Evolutionary conservation across 2,797 vertebrate genomes (phyloP), one percentile per base, ranked within the genome.

Genomic region (Tympanoctomys barrerae): DNA sequence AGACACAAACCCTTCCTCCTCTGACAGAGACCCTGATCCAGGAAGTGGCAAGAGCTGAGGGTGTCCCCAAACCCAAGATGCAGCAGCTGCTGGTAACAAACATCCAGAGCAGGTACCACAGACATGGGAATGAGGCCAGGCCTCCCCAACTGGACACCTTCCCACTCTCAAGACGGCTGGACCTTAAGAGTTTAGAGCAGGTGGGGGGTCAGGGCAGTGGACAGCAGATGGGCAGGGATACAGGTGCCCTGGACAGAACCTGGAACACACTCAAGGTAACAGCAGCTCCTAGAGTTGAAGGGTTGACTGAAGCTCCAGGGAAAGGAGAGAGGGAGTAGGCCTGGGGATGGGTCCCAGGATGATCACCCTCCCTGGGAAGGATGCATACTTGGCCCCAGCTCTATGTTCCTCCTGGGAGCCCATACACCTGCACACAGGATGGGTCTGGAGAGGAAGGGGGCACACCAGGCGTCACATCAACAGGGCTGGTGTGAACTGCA

Each of bases 401-500:
- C 80, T 89, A 52, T 33, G 64, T n/a, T n/a, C 66, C 46, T 73
- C 33, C 36, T 5, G 64, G 42, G 54, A 54, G 26, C 54, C 62
- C 68, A 33, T 33, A 46, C 2, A 18, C 33, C 66, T 62, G 71
- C 36, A 36, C 73, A 16, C 28, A 11, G 22, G 64, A 70, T 14
- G 61, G 12, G 4, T 49, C 52, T 11, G 13, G 21, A 78, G 7
- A 39, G 57, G 68, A 3, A 14, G 28, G 0, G 0, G 10, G 1
- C 3, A 22, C 0, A 0, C 31, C 1, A 2, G 46, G 1, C 0
- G 11, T 36, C 78, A 13, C 5, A 0, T 11, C 16, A 2, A 14
- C n/a, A 33, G 57, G 54, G 22, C 10, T 33, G 66, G 49, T 1
- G 3, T 12, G 26, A 49, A 16, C 31, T 1, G 10, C 7, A 46